Evolutionary conservation across 1,140 invertebrate genomes (phyloP).

Genomic region (Anthonomus grandis): DNA sequence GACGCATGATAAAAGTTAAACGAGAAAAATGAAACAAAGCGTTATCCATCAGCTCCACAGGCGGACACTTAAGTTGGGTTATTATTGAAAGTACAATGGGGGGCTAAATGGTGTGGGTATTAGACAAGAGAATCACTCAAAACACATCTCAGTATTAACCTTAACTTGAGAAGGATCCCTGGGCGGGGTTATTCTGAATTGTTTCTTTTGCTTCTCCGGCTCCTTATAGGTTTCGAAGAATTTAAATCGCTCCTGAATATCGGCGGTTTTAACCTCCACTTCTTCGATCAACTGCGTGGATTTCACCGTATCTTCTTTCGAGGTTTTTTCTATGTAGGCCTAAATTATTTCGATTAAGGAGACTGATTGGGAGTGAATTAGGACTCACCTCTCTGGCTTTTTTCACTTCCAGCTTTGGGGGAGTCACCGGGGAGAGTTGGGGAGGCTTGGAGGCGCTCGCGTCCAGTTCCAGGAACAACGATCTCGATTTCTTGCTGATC

Average conservation of each 20-base stretch:
- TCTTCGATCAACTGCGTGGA: slow-evolving; percentile 65
- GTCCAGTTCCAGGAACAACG: slow-evolving; percentile 81
- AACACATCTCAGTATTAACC: slow-evolving; percentile 32
- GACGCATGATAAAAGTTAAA: background rate
- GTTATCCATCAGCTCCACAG: too few relatives aligned
- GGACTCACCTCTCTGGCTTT: slow-evolving; percentile 43
- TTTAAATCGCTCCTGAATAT: slow-evolving; percentile 81
- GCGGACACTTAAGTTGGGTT: background rate
- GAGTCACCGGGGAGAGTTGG: slow-evolving; percentile 49
- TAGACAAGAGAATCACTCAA: background rate
- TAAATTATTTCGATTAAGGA: slow-evolving; percentile 35
- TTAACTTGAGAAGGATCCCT: slow-evolving; percentile 57
- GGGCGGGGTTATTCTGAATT: slow-evolving; percentile 83
- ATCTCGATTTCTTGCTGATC: slow-evolving; percentile 82
- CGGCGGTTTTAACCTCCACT: slow-evolving; percentile 72
- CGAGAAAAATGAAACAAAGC: too few relatives aligned
- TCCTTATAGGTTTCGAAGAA: slow-evolving; percentile 87
- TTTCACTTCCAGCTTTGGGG: slow-evolving; percentile 45
- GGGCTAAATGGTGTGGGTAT: too few relatives aligned
- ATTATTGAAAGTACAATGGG: too few relatives aligned
- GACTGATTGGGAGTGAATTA: too few relatives aligned
- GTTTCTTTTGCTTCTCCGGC: slow-evolving; percentile 64
- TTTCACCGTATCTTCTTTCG: slow-evolving; percentile 69
- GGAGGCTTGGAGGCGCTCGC: slow-evolving; percentile 56
- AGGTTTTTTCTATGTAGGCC: slow-evolving; percentile 55